Percentiles rank a stretch among this genome's conserved stretches.
These are phyloP conservation scores for Phrynosoma platyrhinos DNA, from an alignment of 2,113 vertebrate genomes.

Conservation along the genomic window DNA sequence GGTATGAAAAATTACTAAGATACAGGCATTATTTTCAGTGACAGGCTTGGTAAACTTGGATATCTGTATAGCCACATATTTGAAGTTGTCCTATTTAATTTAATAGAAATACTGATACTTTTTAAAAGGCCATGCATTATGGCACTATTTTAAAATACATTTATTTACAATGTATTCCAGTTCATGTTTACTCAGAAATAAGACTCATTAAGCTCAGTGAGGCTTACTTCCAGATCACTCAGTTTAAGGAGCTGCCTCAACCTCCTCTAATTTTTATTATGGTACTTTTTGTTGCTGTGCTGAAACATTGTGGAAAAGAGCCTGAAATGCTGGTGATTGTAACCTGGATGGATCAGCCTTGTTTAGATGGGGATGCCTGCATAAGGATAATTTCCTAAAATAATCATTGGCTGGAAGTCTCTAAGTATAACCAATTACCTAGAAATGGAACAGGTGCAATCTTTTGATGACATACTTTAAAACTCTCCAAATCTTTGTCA, in stretches of 20 bases:
- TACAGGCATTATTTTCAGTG: constrained; percentile 46
- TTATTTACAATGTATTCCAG: neutral
- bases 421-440: constrained; percentile 12
- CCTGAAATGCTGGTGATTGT: neutral
- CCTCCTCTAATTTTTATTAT: constrained; percentile 34
- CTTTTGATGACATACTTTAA: accelerated
- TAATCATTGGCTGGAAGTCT: neutral
- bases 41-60: constrained; percentile 28
- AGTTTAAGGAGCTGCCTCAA: neutral
- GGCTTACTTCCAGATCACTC: neutral
- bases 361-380: neutral
- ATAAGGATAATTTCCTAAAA: constrained; percentile 32
- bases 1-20: constrained; percentile 70
- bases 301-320: neutral
- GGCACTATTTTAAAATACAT: neutral
- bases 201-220: neutral
- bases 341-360: constrained; percentile 8
- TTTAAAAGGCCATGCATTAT: neutral
- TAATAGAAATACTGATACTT: neutral
- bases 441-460: constrained; percentile 18
- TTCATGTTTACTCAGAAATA: neutral
- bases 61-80: neutral
- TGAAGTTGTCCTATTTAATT: neutral
- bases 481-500: no score
- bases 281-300: neutral